phyloP scores from a whole-genome alignment of 2,888 invertebrate genomes.

The Vesta saturnalis region DNA sequence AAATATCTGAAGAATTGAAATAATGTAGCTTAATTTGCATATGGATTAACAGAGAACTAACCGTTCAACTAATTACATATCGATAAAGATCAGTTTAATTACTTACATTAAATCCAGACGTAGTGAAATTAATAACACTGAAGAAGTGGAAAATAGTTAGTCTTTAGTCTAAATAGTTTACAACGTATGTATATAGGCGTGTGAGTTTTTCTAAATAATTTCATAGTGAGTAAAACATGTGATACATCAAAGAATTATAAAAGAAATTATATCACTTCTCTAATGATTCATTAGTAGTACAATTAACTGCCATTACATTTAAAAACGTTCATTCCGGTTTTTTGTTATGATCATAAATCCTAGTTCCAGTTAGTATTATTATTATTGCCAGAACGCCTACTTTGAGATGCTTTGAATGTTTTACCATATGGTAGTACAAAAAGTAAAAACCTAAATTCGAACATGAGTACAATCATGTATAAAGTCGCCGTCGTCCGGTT shows the following conservation, averaged over 20 bases:
- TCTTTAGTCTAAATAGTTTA: too few species aligned
- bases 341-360: constrained; percentile 8
- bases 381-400: constrained; percentile 20
- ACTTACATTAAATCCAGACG: background rate
- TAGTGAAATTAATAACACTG: background rate
- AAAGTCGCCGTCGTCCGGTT: constrained; percentile 17
- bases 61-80: background rate
- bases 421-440: constrained; percentile 22
- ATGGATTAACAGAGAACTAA: background rate
- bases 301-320: constrained; percentile 7
- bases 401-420: constrained; percentile 11
- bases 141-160: background rate
- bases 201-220: background rate
- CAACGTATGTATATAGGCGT: background rate
- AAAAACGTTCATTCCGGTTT: constrained; percentile 8
- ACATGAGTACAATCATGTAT: constrained; percentile 17
- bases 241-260: background rate
- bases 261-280: background rate
- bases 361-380: background rate
- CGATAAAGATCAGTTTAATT: constrained; percentile 1
- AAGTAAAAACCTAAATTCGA: constrained; percentile 19
- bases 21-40: background rate
- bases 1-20: too few species aligned
- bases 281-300: constrained; percentile 9
- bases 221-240: background rate